Conservation (phyloP, 2,888 invertebrate genomes). For the Drosophila setosimentum region DNA sequence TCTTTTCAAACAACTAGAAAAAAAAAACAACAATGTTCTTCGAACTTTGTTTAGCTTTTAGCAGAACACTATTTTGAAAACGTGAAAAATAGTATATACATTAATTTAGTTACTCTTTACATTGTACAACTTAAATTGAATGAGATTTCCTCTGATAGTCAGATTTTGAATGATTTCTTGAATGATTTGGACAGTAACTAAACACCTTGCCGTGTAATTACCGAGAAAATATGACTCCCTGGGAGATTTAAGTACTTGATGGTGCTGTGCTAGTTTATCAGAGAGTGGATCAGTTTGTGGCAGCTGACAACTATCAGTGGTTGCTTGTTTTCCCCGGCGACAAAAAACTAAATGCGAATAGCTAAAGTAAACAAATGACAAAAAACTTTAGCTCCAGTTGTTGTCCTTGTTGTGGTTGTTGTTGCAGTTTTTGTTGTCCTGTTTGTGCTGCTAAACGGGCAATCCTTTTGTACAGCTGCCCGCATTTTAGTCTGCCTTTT, state of each 20-base stretch:
- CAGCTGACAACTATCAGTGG: constrained; percentile 69
- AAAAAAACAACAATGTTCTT: neutral
- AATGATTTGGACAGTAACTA: neutral
- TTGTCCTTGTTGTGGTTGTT: constrained; percentile 26
- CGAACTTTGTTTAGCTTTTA: neutral
- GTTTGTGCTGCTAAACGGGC: constrained; percentile 63
- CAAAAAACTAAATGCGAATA: constrained; percentile 62
- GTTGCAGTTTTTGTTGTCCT: constrained; percentile 37
- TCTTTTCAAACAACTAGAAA: neutral
- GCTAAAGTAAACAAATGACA: constrained; percentile 66
- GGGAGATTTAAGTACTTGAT: constrained; percentile 47
- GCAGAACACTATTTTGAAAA: neutral
- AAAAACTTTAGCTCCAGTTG: constrained; percentile 43
- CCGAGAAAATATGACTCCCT: constrained; percentile 11
- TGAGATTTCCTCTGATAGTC: neutral
- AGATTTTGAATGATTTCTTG: neutral
- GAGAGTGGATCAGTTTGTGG: constrained; percentile 59
- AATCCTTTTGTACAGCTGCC: constrained; percentile 69
- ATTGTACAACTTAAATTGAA: neutral
- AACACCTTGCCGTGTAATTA: constrained; percentile 51
- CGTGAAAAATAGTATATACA: neutral
- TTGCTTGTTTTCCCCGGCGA: constrained; percentile 43
- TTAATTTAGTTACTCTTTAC: neutral
- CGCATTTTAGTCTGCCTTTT: constrained; percentile 49
- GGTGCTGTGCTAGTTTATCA: constrained; percentile 41